phyloP scores from a whole-genome alignment of 2,797 vertebrate genomes.

The Chaunax sp. region DNA sequence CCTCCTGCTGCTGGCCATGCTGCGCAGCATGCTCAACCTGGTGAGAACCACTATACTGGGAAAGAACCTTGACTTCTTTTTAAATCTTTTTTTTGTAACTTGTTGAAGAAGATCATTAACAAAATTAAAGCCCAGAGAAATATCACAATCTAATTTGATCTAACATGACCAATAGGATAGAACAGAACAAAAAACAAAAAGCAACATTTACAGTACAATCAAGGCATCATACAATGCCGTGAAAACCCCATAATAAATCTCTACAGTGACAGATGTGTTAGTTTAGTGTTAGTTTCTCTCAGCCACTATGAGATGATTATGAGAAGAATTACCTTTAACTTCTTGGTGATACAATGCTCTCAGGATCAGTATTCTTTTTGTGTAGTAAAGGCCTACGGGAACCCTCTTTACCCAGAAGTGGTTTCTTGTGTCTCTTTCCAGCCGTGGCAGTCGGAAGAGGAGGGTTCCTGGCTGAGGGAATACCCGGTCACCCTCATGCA shows the following conservation, averaged over 20 bases:
- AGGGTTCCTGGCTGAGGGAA: slow-evolving; percentile 98
- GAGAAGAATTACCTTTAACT: too few species aligned
- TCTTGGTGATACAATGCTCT: background rate
- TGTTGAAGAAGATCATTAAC: too few species aligned
- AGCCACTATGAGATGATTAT: too few species aligned
- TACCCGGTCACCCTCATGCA: slow-evolving; percentile 99
- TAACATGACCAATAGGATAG: background rate
- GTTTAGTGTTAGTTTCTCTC: too few species aligned
- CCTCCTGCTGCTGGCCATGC: slow-evolving; percentile 95
- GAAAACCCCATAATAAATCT: background rate
- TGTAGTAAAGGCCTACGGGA: too few species aligned
- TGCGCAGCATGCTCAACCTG: slow-evolving; percentile 98
- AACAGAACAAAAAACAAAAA: background rate
- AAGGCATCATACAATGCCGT: too few species aligned
- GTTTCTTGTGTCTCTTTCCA: slow-evolving; percentile 58
- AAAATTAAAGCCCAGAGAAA: too few species aligned
- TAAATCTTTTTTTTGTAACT: background rate
- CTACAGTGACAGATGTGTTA: too few species aligned
- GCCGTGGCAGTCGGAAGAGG: slow-evolving; percentile 99
- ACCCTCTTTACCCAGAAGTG: background rate
- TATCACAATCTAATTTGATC: too few species aligned
- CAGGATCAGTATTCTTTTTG: background rate
- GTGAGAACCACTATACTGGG: slow-evolving; percentile 78
- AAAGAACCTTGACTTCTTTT: background rate
- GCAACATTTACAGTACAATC: background rate